Evolutionary conservation across 1,140 invertebrate genomes (phyloP), one percentile per base, ranked within the genome.

Genomic region (Mercenaria mercenaria): DNA sequence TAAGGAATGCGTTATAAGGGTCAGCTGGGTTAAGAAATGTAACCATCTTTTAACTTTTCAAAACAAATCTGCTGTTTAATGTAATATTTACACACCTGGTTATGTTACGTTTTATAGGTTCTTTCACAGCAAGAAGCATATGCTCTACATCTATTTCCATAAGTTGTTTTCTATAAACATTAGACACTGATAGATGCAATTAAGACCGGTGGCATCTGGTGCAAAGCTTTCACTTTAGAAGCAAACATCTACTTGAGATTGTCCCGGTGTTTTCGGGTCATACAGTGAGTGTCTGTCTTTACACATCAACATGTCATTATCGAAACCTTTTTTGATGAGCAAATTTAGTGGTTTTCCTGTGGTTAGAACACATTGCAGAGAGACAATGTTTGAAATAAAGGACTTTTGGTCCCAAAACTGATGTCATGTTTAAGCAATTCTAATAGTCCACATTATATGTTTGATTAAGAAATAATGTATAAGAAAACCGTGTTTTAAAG

Each of bases 171-270:
- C n/a, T 64, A n/a, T 64, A 20, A 64, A 64, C 59, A 20, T 29
- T 64, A n/a, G n/a, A 64, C 26, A 29, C 1, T 29, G 26, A n/a
- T n/a, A 64, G 26, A 11, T 23, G 4, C 20, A 4, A 64, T 29
- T 64, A n/a, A 64, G 29, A 64, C 29, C 26, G 10, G 15, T 64
- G 26, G 8, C 29, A 72, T 72, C 34, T 4, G 29, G 67, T 72
- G 32, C 67, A 72, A 72, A 72, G 3, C 67, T 23, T 72, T 72
- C 61, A 72, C 67, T 39, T 72, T 6, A 6, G 67, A 72, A 72
- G 34, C 37, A 26, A 41, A 23, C 37, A 72, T 13, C 11, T n/a
- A 72, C 67, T 72, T 72, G 37, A 72, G 23, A 72, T 29, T 29
- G 59, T 64, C 59, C 59, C 29, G 20, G 26, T 64, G 59, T n/a